Base-by-base conservation (phyloP, 1,140 invertebrate genomes). In the Atta cephalotes region DNA sequence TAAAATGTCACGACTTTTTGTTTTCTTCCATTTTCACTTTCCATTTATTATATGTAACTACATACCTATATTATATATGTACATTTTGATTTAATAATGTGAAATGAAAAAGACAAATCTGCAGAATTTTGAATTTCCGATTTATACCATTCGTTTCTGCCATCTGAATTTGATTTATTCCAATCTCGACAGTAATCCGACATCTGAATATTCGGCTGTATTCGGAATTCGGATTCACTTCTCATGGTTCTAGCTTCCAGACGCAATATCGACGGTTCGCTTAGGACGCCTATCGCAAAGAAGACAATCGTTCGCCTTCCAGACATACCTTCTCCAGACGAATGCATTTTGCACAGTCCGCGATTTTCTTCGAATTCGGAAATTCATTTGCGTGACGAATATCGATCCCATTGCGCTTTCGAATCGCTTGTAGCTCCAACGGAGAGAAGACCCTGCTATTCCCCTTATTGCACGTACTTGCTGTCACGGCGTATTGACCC, bases 401-500 rank as follows among this genome's bases (percentile, higher is more conserved):
- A 87, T 87, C 78, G 72, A 89, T 58, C 25, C 12, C n/a, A 12
- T 45, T 51, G 58, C 18, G 51, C 18, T 86, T 35, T 58, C 28
- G n/a, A 18, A 16, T 70, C 66, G 12, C 72, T 70, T n/a, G 65
- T 12, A 25, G 2, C 2, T 21, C n/a, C 3, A 76, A 45, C 35
- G 51, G 9, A 12, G 25, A 16, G 14, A 16, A 35, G 51, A 7
- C 45, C 45, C 70, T 28, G 63, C 51, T 77, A 90, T 86, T 82
- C 39, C 85, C 63, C 84, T 81, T 79, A 81, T 80, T 72, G 85
- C 85, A 56, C 78, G 68, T 86, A 88, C 88, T 90, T 90, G 72
- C 88, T 82, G 89, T 90, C 90, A 81, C 63, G 72, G 87, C 74
- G 91, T 92, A 91, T 91, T 91, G 91, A 92, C 86, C 91, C 85